Evolutionary conservation across 2,888 invertebrate genomes (phyloP), one percentile per base, ranked within the genome.

Genomic region (Hemistola chrysoprasaria): DNA sequence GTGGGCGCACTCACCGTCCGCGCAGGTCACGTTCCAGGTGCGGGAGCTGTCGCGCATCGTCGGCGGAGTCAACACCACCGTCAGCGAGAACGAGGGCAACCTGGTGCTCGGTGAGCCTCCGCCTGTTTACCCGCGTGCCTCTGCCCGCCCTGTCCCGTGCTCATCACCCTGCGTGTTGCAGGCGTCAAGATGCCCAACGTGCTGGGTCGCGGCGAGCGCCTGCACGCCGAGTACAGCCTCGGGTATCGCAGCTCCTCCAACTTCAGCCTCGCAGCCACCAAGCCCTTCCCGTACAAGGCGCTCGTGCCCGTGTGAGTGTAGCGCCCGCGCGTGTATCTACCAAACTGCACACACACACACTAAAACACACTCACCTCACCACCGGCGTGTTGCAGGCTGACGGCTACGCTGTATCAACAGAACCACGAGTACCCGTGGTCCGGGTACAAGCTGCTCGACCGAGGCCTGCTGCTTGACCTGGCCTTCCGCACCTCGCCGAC

Each of bases 41-140:
- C 91, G 92, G 37, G 98, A 99, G 80, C 73, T 94, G 54, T 93
- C 94, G 8, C 88, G 95, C n/a, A 72, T 97, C 10, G 92, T 94
- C 36, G 98, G 97, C 8, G 95, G 95, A 0, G 91, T 97, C 22
- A 95, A 94, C 65, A 97, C 97, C 0, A 92, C 95, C 53, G 93
- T 98, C 45, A 97, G 97, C 11, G 96, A 97, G 70, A 97, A 98
- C 72, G 97, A 98, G 71, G 98, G 97, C 1, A 95, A 95, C 10
- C 73, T 98, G 20, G 92, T 94, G 10, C 78, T 95, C 6, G 93
- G 90, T 87, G 38, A 64, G 78, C 4, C n/a, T 11, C 1, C 20
- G 10, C 5, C 16, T n/a, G n/a, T n/a, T n/a, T n/a, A n/a, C n/a
- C n/a, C n/a, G n/a, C n/a, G n/a, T n/a, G n/a, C n/a, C n/a, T n/a